phyloP scores from a whole-genome alignment of 2,113 vertebrate species.

The Martes martes region DNA sequence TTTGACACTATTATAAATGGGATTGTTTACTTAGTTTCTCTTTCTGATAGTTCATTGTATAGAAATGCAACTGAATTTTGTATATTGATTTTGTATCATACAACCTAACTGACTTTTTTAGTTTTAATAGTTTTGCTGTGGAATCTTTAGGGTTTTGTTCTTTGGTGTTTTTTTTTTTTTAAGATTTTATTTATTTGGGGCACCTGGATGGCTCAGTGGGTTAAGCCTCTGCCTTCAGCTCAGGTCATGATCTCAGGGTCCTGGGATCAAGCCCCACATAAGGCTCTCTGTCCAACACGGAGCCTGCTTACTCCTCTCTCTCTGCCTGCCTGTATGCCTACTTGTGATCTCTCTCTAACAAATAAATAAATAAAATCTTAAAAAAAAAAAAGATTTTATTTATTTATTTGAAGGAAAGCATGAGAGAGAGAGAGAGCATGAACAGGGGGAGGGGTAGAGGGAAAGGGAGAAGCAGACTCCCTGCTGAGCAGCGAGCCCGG shows the following conservation, averaged over 20 bases:
- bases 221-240: too few species aligned
- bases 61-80: not conserved
- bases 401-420: not conserved
- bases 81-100: not conserved
- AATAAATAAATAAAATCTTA: too few species aligned
- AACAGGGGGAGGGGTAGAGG: not conserved
- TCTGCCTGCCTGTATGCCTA: too few species aligned
- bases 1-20: not conserved
- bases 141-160: not conserved
- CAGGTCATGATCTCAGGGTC: too few species aligned
- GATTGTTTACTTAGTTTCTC: not conserved
- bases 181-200: not conserved
- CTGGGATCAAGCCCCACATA: too few species aligned
- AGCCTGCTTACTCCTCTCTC: too few species aligned
- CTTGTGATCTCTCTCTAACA: too few species aligned
- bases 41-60: not conserved
- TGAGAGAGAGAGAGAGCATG: not conserved
- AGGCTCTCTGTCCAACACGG: too few species aligned
- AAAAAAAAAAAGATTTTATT: too few species aligned
- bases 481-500: not conserved
- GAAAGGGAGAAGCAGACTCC: not conserved
- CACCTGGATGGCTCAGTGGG: too few species aligned
- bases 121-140: not conserved
- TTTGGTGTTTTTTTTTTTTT: not conserved
- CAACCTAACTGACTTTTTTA: not conserved